Evolutionary conservation across 2,797 vertebrate genomes (phyloP), one percentile per base, ranked within the genome.

Genomic region (Acomys russatus): DNA sequence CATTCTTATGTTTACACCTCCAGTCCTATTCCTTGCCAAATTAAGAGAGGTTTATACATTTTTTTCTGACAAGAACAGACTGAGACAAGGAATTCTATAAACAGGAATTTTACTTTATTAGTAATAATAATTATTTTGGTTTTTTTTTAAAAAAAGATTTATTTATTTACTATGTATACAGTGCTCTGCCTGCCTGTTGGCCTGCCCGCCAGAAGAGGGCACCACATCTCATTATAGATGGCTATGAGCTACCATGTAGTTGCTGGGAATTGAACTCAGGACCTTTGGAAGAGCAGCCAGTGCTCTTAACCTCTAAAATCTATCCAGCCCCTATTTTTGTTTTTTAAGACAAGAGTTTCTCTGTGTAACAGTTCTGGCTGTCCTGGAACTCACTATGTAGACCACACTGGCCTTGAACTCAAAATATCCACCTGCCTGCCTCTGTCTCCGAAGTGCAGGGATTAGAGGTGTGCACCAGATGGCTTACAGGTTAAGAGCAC

Each of bases 1-100:
- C 18, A 77, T 56, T 73, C 63, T 88, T 91, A 77, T 93, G 85
- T 90, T 83, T 64, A 33, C 61, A 93, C n/a, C 18, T 87, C 28
- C 23, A 87, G 85, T 64, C 49, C 35, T 8, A 59, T 14, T 88
- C 28, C 56, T 87, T 71, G 61, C n/a, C 77, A 94, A 64, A 30
- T 86, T 86, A 74, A 83, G 12, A 84, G 28, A 3, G 78, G 30
- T 70, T 77, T 79, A 96, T 66, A 80, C 30, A 51, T 66, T 78
- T 79, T 28, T 33, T 30, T 85, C 59, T 83, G 71, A 93, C 6
- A 23, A 90, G 89, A 23, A 22, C 82, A 68, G 3, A 96, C 22
- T 25, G 33, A 61, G 56, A 80, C 78, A 80, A 80, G 56, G 33
- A 80, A 80, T 51, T 94, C 77, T 89, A 94, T 22, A 85, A 88